These are phyloP conservation scores for Macropodus opercularis DNA, from an alignment of 2,797 vertebrate genomes.

Conservation along the genomic window DNA sequence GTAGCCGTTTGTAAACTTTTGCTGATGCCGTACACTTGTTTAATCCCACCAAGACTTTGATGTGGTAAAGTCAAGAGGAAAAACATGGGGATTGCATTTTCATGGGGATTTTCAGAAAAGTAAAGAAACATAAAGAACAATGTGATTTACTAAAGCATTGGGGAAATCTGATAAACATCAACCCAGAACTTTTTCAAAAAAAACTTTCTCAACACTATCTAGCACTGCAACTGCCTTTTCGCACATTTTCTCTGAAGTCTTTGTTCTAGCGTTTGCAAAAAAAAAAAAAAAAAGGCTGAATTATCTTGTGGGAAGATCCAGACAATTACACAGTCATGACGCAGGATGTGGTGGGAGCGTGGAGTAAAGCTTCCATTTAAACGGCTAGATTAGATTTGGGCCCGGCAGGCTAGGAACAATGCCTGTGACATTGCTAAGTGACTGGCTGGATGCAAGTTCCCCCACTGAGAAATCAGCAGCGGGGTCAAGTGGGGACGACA, in stretches of 20 bases:
- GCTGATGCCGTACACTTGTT: neutral
- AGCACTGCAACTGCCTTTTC: slow-evolving; percentile 5
- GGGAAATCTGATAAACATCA: slow-evolving; percentile 23
- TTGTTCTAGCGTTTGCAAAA: slow-evolving; percentile 49
- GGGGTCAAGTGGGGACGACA: slow-evolving; percentile 43
- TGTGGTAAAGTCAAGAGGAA: neutral
- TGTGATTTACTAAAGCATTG: slow-evolving; percentile 6
- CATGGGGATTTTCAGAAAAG: slow-evolving; percentile 7
- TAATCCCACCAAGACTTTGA: slow-evolving; percentile 3
- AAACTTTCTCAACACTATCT: neutral
- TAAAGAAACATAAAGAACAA: slow-evolving; percentile 28
- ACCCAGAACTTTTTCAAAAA: slow-evolving; percentile 1
- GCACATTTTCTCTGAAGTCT: slow-evolving; percentile 22
- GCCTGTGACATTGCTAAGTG: slow-evolving; percentile 57
- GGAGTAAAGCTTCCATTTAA: slow-evolving; percentile 70
- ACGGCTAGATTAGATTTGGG: slow-evolving; percentile 75
- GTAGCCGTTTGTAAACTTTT: neutral
- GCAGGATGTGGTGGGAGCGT: slow-evolving; percentile 53
- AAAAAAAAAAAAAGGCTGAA: slow-evolving; percentile 55
- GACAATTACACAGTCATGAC: slow-evolving; percentile 71
- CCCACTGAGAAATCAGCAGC: slow-evolving; percentile 25
- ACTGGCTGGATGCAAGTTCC: slow-evolving; percentile 51
- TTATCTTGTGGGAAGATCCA: slow-evolving; percentile 73
- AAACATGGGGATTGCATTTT: slow-evolving; percentile 4
- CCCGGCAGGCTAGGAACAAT: slow-evolving; percentile 59